Base-by-base conservation (phyloP, 2,113 vertebrate genomes). In the Clarias gariepinus region DNA sequence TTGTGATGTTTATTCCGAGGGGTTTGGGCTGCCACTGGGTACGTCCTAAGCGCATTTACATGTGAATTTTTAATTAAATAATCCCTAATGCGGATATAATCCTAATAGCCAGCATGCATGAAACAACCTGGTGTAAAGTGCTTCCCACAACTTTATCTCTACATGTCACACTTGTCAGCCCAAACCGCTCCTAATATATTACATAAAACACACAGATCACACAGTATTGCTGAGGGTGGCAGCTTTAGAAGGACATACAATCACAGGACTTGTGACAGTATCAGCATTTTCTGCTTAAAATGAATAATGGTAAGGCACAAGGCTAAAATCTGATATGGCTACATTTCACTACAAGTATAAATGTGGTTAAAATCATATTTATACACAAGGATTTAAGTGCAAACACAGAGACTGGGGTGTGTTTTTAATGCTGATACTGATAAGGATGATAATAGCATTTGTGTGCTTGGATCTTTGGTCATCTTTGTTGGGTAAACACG, bases 181-280 rank as follows among this genome's bases (percentile, higher is more conserved):
- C 18, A 41, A 41, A 25, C 71, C 71, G 5, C 3, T 25, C 36
- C 21, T 41, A 28, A 55, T 28, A 55, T 28, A 55, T 78, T 78
- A 9, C 74, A 77, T 18, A 52, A 16, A 78, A 55, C 52, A 78
- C 52, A 78, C 52, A 77, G 74, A 76, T 76, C 73, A 36, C 33
- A 36, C 23, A n/a, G 23, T 7, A 11, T 52, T 53, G 52, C 13
- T 53, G 52, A 55, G 3, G 15, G 8, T 78, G 52, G 6, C 25
- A 55, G 1, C 13, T 55, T 78, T 28, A 55, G 52, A 55, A 2
- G 1, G 41, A 53, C 10, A 0, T 76, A 28, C n/a, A 77, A 53
- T 77, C 23, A 77, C 74, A 53, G n/a, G 23, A n/a, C 47, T 13
- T 74, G 36, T 74, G 36, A 77, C 25, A 78, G 7, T 55, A 18